Evolutionary conservation across 2,113 vertebrate species (phyloP), one percentile per base, ranked within the genome.

Genomic region (Heterochromis multidens): DNA sequence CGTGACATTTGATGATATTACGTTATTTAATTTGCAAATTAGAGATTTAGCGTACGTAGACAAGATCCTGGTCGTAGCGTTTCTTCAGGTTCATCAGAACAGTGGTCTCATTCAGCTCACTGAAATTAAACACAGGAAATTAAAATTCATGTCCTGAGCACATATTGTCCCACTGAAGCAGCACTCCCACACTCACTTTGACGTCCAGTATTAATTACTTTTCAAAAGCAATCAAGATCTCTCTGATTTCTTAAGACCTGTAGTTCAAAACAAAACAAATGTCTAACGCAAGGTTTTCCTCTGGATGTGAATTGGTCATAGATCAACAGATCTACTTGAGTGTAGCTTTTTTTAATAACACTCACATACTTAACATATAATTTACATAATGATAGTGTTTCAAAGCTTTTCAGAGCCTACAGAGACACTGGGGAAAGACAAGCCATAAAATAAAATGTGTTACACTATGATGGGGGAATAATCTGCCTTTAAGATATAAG

Each of bases 41-140:
- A 60, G 1, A 6, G 7, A 76, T 61, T 1, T 40, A 56, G 89
- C 97, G 95, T 95, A 99, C 99, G 0, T 99, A 99, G 88, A 98
- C 95, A 76, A 98, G 95, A 63, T 98, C 97, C 72, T 95, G 96
- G 46, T 99, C 97, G 1, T 97, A 99, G 67, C 99, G 97, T 2
- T 93, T 98, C 93, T 97, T 97, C 89, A 99, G 91, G 91, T 99
- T 99, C 92, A 96, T 96, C 85, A 99, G 94, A 91, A 99, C 97
- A 0, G 97, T 95, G 0, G 92, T 95, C 81, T 99, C 98, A 91
- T 98, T 98, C 87, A 99, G 96, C 79, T 99, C 98, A 85, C 99
- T 99, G 94, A 37, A 67, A 88, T 84, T 72, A 94, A 88, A 91
- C 78, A 90, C 37, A 81, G 27, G 17, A 88, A 63, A 81, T 77